Conservation (phyloP, 2,797 vertebrate genomes). For the Hippoglossus hippoglossus region DNA sequence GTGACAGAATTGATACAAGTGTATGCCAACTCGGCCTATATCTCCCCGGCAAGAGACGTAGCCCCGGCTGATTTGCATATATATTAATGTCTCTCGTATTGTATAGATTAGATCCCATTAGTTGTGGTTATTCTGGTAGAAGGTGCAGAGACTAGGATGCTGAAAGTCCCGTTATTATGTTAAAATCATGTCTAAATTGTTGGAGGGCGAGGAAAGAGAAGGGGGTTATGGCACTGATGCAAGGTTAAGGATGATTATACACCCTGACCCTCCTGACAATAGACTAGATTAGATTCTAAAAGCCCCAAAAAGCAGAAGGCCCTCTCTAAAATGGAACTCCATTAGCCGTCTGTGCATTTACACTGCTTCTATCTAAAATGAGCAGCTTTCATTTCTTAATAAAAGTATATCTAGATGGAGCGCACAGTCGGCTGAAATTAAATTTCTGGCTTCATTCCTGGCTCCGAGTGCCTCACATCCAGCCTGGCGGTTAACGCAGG, state of each 20-base stretch:
- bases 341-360: conserved; percentile 60
- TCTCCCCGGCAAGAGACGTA: conserved; percentile 71
- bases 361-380: conserved; percentile 61
- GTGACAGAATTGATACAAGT: conserved; percentile 74
- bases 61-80: conserved; percentile 87
- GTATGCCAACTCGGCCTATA: conserved; percentile 60
- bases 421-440: conserved; percentile 50
- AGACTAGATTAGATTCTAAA: conserved; percentile 71
- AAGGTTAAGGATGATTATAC: conserved; percentile 80
- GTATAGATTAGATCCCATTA: conserved; percentile 90
- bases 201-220: conserved; percentile 79
- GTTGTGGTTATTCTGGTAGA: conserved; percentile 88
- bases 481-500: conserved; percentile 43
- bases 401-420: conserved; percentile 63
- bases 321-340: conserved; percentile 58
- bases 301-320: conserved; percentile 48
- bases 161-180: conserved; percentile 83
- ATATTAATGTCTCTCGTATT: conserved; percentile 89
- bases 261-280: conserved; percentile 71
- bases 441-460: conserved; percentile 50
- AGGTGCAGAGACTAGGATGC: conserved; percentile 82
- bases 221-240: conserved; percentile 89
- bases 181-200: conserved; percentile 80
- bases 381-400: conserved; percentile 66
- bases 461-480: conserved; percentile 39